Percentiles rank a stretch among this genome's conserved stretches.
Conservation (phyloP, 2,888 invertebrate species). For the Acleris literana region DNA sequence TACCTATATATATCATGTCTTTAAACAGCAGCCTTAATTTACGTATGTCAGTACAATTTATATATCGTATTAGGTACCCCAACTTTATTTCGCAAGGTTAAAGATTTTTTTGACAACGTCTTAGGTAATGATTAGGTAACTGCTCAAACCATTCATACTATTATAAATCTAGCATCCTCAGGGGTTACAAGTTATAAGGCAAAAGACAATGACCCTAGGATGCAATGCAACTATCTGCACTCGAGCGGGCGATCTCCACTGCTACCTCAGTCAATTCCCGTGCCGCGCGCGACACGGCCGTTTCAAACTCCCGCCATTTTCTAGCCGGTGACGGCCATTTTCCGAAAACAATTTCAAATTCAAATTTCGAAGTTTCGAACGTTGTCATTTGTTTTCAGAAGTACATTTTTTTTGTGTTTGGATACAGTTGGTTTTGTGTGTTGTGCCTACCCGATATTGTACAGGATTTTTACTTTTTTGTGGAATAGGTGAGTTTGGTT, state of each 20-base stretch:
- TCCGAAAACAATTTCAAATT: conserved; percentile 38
- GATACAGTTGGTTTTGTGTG: not conserved
- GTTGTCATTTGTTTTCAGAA: conserved; percentile 26
- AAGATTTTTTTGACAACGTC: too few relatives aligned
- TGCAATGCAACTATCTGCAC: conserved; percentile 38
- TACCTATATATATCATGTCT: too few relatives aligned
- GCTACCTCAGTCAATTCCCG: conserved; percentile 59
- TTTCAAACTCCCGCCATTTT: conserved; percentile 6
- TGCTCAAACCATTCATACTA: too few relatives aligned
- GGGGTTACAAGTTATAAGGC: conserved; percentile 42
- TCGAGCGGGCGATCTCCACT: conserved; percentile 37
- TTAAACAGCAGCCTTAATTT: too few relatives aligned
- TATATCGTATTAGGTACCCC: too few relatives aligned
- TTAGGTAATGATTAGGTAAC: too few relatives aligned
- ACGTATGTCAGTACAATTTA: too few relatives aligned
- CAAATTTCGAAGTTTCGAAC: conserved; percentile 40
- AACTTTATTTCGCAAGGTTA: too few relatives aligned
- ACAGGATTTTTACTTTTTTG: conserved; percentile 17
- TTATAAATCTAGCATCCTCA: not conserved
- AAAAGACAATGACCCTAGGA: conserved; percentile 42
- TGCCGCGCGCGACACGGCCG: conserved; percentile 62
- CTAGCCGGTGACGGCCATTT: conserved; percentile 31
- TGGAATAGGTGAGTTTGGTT: conserved; percentile 31
- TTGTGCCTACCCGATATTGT: conserved; percentile 18
- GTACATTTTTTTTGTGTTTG: conserved; percentile 2